A percentile compares a stretch with the other conserved stretches of the same genome.
Conservation (phyloP, 2,888 invertebrate species). For the Pseudococcus jackbeardsleyi region DNA sequence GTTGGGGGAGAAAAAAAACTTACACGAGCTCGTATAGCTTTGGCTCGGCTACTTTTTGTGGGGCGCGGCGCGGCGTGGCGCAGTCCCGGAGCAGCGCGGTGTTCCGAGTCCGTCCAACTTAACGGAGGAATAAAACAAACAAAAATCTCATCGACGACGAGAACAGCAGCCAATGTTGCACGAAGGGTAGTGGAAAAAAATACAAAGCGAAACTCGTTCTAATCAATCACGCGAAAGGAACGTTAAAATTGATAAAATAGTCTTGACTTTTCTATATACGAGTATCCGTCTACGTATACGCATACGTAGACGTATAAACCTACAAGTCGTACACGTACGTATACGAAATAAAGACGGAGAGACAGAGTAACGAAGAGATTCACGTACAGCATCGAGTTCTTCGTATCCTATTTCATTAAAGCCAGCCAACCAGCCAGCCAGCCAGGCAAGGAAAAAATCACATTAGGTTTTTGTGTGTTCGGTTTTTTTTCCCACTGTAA, state of each 20-base stretch:
- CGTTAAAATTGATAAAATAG: constrained; percentile 47
- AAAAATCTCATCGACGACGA: constrained; percentile 10
- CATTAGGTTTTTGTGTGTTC: constrained; percentile 20
- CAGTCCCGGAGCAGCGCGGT: background rate
- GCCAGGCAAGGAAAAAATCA: constrained; percentile 16
- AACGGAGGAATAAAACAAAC: background rate
- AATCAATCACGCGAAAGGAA: constrained; percentile 39
- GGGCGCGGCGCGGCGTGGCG: background rate
- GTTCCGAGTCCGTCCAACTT: background rate
- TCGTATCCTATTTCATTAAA: constrained; percentile 45
- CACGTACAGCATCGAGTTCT: background rate
- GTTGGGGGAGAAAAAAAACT: constrained; percentile 7
- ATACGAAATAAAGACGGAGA: background rate
- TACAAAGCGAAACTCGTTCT: constrained; percentile 19
- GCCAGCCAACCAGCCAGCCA: background rate
- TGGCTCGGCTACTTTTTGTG: background rate
- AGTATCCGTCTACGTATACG: background rate
- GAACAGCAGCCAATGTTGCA: background rate
- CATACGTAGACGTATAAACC: background rate
- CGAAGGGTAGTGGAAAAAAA: background rate
- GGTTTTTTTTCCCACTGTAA: background rate
- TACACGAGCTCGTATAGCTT: background rate
- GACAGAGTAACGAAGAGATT: background rate
- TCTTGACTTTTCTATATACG: constrained; percentile 14
- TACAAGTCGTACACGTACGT: background rate